Evolutionary conservation across 1,140 invertebrate genomes (phyloP).

Genomic region (Wiebesia pumilae): DNA sequence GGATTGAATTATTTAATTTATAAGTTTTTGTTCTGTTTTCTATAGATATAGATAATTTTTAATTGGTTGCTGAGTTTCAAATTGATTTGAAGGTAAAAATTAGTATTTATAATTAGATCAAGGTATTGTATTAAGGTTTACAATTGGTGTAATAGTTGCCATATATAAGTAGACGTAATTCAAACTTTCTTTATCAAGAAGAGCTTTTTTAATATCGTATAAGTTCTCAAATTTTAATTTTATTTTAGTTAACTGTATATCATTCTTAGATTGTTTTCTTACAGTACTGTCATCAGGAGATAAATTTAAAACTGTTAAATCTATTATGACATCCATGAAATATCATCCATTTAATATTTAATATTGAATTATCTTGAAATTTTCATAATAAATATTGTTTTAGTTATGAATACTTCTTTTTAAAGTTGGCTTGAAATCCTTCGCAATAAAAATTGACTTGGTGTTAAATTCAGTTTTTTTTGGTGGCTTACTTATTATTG

Average conservation of each 20-base stretch:
- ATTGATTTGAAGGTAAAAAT: neutral
- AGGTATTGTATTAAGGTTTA: neutral
- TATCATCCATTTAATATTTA: constrained; percentile 66
- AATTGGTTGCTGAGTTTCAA: neutral
- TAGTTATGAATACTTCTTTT: constrained; percentile 73
- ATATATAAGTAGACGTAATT: constrained; percentile 10
- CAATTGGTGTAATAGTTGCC: neutral
- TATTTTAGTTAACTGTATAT: constrained; percentile 59
- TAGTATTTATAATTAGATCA: constrained; percentile 10
- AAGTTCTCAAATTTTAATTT: constrained; percentile 60
- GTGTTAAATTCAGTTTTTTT: constrained; percentile 87
- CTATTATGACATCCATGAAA: constrained; percentile 70
- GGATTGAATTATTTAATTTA: neutral
- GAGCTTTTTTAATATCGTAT: constrained; percentile 79
- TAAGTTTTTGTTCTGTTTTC: neutral
- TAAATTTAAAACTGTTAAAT: constrained; percentile 85
- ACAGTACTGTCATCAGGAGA: constrained; percentile 77
- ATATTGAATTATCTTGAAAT: constrained; percentile 58
- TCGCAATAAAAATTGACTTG: constrained; percentile 85
- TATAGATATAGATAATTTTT: neutral
- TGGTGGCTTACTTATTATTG: constrained; percentile 63
- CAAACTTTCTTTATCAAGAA: constrained; percentile 71
- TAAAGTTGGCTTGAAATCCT: constrained; percentile 89
- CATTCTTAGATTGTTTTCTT: constrained; percentile 72
- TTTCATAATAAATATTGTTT: constrained; percentile 75